phyloP scores from a whole-genome alignment of 2,113 vertebrate genomes.

The Salvelinus alpinus region DNA sequence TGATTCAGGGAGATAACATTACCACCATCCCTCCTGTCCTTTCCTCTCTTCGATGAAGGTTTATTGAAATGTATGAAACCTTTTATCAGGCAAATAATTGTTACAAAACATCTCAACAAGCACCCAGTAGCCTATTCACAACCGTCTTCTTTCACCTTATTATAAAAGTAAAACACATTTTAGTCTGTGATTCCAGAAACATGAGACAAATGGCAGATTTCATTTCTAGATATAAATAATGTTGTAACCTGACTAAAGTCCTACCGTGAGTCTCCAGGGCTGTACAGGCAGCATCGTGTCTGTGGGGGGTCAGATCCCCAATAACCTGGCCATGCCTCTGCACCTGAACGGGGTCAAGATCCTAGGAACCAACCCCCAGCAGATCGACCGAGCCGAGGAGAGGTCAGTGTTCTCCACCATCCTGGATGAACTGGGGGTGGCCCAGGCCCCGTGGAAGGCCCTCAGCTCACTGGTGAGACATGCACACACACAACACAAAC shows the following conservation, averaged over 20 bases:
- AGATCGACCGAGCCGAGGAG: conserved; percentile 89
- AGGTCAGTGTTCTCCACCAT: conserved; percentile 87
- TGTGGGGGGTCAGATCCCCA: conserved; percentile 93
- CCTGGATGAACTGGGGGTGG: conserved; percentile 85
- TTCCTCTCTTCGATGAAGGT: conserved; percentile 2
- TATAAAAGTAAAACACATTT: no score
- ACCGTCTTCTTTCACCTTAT: no score
- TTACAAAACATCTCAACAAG: conserved; percentile 47
- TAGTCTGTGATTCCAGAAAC: no score
- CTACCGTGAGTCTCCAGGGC: conserved; percentile 64
- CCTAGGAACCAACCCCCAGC: conserved; percentile 86
- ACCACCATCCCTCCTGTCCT: conserved; percentile 40
- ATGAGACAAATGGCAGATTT: no score
- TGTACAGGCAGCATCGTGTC: conserved; percentile 91
- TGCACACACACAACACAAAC: conserved; percentile 5
- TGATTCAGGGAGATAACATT: conserved; percentile 42
- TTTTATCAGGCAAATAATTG: conserved; percentile 61
- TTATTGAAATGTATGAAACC: not conserved
- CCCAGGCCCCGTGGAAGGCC: conserved; percentile 91
- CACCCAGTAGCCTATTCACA: conserved; percentile 24
- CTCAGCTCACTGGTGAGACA: conserved; percentile 82
- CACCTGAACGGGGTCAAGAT: conserved; percentile 85
- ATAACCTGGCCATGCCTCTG: conserved; percentile 88
- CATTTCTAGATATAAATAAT: no score
- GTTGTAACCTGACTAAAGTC: not conserved